Base-by-base conservation (phyloP, 2,113 vertebrate genomes). In the Gopherus flavomarginatus region DNA sequence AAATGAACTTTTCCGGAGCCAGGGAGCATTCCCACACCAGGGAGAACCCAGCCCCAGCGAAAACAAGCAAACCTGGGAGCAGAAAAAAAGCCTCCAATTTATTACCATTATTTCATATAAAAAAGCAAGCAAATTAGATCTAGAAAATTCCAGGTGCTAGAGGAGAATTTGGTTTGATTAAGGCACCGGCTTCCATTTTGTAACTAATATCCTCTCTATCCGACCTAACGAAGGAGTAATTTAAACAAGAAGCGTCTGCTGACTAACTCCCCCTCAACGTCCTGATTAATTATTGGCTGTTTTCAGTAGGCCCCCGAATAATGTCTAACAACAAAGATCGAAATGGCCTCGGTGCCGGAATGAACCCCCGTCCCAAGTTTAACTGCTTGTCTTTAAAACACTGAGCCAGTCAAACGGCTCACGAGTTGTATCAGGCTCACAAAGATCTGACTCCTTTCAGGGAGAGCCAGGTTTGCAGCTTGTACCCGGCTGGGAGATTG, bases 1-100 rank as follows among this genome's bases (percentile, higher is more conserved):
- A 42, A 24, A 54, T 56, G 50, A 90, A 95, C 49, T 96, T 94
- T 62, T 11, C 16, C 11, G 5, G 72, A 42, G 35, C 16, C 4
- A 44, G 0, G 54, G 44, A 89, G 35, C 22, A 87, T 31, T 90
- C 72, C 29, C 52, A 88, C 90, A 94, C 87, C 81, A 5, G 59
- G 6, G 38, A 47, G 10, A 1, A 0, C 0, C 11, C 77, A 7
- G 31, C 10, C 52, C 35, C 80, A 5, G 5, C n/a, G 13, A 10
- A 44, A 26, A 44, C 42, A 44, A 42, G 72, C 22, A 44, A 42
- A 27, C 5, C 22, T 77, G 22, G 9, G 72, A 75, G 38, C n/a
- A 11, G n/a, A 16, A 35, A 14, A 31, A 27, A 62, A 62, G 5
- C 29, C 62, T n/a, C 31, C 7, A 31, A 17, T 69, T 9, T n/a